Evolutionary conservation across 1,140 invertebrate genomes (phyloP).

Genomic region (Drosophila grimshawi): DNA sequence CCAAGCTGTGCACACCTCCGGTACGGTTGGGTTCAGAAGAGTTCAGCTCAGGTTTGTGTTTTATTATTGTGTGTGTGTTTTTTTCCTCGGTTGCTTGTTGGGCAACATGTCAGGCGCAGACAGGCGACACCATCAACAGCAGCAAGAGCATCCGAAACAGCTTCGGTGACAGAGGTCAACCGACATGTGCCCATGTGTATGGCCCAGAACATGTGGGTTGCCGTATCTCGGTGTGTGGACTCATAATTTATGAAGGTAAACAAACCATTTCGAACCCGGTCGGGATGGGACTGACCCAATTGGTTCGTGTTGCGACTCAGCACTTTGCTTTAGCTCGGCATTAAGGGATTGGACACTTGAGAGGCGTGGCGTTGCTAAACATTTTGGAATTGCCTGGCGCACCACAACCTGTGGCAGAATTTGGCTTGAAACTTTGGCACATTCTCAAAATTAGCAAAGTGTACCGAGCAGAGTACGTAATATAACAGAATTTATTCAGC

Average conservation of each 20-base stretch:
- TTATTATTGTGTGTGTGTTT: neutral
- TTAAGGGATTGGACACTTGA: constrained; percentile 57
- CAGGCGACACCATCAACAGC: constrained; percentile 44
- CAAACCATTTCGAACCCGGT: constrained; percentile 67
- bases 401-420: constrained; percentile 52
- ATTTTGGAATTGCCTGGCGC: constrained; percentile 32
- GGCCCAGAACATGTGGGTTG: constrained; percentile 35
- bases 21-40: constrained; percentile 20
- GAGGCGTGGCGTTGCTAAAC: constrained; percentile 24
- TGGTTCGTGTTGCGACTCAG: constrained; percentile 14
- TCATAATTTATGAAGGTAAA: constrained; percentile 83
- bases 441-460: constrained; percentile 67
- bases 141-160: constrained; percentile 1
- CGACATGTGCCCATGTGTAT: constrained; percentile 46
- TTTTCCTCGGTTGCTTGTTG: constrained; percentile 22
- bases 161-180: constrained; percentile 48
- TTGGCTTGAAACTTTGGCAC: constrained; percentile 57
- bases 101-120: constrained; percentile 36
- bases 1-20: constrained; percentile 19
- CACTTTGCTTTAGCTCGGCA: constrained; percentile 32
- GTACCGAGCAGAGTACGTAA: constrained; percentile 31
- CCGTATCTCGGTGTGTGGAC: constrained; percentile 50
- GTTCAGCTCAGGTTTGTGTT: constrained; percentile 17
- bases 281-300: constrained; percentile 19
- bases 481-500: constrained; percentile 58